Conservation (phyloP, 1,140 invertebrate genomes). For the Holcopasites calliopsidis region DNA sequence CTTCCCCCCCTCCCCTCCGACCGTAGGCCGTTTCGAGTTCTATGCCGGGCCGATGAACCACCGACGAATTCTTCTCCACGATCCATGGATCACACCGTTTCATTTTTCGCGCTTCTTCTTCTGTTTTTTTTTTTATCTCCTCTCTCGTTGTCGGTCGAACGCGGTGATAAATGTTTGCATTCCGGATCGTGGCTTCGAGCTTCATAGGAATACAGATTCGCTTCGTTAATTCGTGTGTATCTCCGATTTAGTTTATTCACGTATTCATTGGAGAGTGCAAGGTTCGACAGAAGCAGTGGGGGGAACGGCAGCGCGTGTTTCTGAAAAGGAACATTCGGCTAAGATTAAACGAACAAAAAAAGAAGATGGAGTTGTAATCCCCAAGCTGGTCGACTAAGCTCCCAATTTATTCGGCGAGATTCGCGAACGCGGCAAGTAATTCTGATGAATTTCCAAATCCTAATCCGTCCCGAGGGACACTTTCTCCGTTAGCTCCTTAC, state of each 20-base stretch:
- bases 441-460: constrained; percentile 12
- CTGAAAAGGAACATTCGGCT: too few relatives aligned
- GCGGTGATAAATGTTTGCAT: too few relatives aligned
- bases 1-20: background rate
- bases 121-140: background rate
- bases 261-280: too few relatives aligned
- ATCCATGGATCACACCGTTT: background rate
- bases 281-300: too few relatives aligned
- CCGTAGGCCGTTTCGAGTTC: constrained; percentile 8
- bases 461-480: background rate
- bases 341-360: background rate
- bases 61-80: too few relatives aligned
- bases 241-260: too few relatives aligned
- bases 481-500: background rate
- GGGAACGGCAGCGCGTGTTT: too few relatives aligned
- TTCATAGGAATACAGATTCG: too few relatives aligned
- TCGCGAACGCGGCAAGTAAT: background rate
- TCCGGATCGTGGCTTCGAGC: too few relatives aligned
- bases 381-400: background rate
- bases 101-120: background rate
- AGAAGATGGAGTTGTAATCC: background rate
- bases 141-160: background rate
- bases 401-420: constrained; percentile 15
- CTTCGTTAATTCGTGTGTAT: too few relatives aligned
- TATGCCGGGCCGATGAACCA: constrained; percentile 7